phyloP scores from a whole-genome alignment of 1,140 invertebrate species.

The Drosophila punjabiensis region DNA sequence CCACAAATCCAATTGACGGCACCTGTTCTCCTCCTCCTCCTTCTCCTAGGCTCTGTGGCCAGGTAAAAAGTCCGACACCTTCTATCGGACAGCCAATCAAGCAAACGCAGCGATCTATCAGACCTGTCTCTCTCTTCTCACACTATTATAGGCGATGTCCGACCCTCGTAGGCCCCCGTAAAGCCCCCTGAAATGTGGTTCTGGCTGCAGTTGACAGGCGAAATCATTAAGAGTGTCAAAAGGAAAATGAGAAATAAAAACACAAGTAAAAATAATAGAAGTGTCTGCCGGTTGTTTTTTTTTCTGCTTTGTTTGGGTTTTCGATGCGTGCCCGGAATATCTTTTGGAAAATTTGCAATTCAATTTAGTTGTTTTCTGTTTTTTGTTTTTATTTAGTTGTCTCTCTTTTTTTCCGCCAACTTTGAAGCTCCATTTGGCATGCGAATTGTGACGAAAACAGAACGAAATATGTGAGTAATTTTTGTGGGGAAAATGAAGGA shows the following conservation, averaged over 20 bases:
- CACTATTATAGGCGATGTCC: slow-evolving; percentile 11
- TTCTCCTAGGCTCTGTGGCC: neutral
- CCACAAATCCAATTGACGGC: slow-evolving; percentile 45
- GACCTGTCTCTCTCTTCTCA: slow-evolving; percentile 45
- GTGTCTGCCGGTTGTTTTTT: slow-evolving; percentile 28
- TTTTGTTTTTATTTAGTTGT: slow-evolving; percentile 17
- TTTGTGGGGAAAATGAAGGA: neutral
- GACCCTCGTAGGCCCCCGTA: slow-evolving; percentile 10
- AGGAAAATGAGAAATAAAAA: slow-evolving; percentile 53
- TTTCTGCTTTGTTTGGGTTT: slow-evolving; percentile 39
- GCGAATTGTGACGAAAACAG: slow-evolving; percentile 48
- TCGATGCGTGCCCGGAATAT: slow-evolving; percentile 67
- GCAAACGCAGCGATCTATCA: slow-evolving; percentile 74
- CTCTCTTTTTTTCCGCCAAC: slow-evolving; percentile 19
- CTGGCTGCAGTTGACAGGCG: slow-evolving; percentile 61
- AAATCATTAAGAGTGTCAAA: slow-evolving; percentile 81
- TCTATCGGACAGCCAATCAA: slow-evolving; percentile 60
- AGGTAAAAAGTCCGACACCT: slow-evolving; percentile 48
- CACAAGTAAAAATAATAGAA: slow-evolving; percentile 41
- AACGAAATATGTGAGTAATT: slow-evolving; percentile 8
- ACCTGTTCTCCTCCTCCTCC: slow-evolving; percentile 18
- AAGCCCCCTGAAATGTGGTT: slow-evolving; percentile 22
- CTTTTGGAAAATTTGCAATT: slow-evolving; percentile 76
- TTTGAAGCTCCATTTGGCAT: slow-evolving; percentile 42
- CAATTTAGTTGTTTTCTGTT: slow-evolving; percentile 47